phyloP scores from a whole-genome alignment of 2,888 invertebrate species.

The Xestia sexstrigata region DNA sequence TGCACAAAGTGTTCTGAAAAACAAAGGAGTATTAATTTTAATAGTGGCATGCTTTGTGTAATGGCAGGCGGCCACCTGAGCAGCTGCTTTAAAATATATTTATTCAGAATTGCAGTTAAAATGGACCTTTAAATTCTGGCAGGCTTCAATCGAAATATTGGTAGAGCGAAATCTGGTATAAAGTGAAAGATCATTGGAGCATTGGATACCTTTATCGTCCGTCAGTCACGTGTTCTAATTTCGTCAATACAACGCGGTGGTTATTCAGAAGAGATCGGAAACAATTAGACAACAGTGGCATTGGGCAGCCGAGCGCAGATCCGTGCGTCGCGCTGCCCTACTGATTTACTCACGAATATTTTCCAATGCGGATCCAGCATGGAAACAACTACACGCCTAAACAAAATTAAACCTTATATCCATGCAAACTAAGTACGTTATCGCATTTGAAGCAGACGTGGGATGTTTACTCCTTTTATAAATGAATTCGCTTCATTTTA shows the following conservation, averaged over 20 bases:
- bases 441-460: slow-evolving; percentile 3
- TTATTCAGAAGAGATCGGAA: slow-evolving; percentile 89
- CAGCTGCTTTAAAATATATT: slow-evolving; percentile 68
- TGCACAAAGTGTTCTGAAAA: slow-evolving; percentile 79
- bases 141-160: slow-evolving; percentile 49
- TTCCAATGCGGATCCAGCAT: slow-evolving; percentile 69
- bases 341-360: slow-evolving; percentile 83
- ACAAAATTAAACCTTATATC: slow-evolving; percentile 59
- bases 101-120: slow-evolving; percentile 53
- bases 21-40: slow-evolving; percentile 84
- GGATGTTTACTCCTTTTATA: slow-evolving; percentile 52
- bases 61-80: slow-evolving; percentile 80
- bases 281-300: slow-evolving; percentile 89
- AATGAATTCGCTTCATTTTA: slow-evolving; percentile 59
- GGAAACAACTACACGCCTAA: slow-evolving; percentile 63
- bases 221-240: slow-evolving; percentile 86
- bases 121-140: slow-evolving; percentile 33
- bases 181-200: slow-evolving; percentile 72
- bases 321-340: slow-evolving; percentile 84
- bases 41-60: slow-evolving; percentile 78
- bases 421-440: neutral
- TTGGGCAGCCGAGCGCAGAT: slow-evolving; percentile 88
- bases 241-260: slow-evolving; percentile 85
- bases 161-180: slow-evolving; percentile 52
- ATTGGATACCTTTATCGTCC: slow-evolving; percentile 77